Conservation (phyloP, 2,797 vertebrate genomes). For the Acrocephalus scirpaceus region DNA sequence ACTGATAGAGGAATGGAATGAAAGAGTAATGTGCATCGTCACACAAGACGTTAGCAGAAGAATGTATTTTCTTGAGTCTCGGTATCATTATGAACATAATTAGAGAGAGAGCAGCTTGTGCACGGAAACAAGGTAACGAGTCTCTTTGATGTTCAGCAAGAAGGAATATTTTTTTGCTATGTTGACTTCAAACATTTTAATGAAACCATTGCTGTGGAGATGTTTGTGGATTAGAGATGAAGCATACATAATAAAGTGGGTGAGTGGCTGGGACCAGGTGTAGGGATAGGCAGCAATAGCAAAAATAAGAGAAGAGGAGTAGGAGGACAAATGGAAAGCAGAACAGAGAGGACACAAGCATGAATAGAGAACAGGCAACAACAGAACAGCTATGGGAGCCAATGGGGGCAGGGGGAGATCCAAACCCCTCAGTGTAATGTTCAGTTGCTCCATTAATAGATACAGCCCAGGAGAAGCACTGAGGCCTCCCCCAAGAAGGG, state of each 20-base stretch:
- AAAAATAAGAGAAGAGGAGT: neutral
- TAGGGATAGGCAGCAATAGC: neutral
- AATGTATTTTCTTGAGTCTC: neutral
- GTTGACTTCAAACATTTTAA: neutral
- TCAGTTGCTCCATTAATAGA: slow-evolving; percentile 43
- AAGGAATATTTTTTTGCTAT: neutral
- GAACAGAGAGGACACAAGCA: neutral
- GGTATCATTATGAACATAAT: neutral
- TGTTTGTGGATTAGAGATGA: neutral
- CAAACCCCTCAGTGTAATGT: neutral
- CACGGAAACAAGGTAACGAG: neutral
- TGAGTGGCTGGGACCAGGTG: neutral
- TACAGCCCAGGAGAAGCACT: neutral
- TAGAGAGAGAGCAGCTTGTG: neutral
- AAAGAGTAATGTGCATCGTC: neutral
- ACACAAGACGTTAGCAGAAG: neutral
- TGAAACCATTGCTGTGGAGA: neutral
- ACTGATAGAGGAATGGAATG: neutral
- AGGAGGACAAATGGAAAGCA: neutral
- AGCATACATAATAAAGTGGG: neutral
- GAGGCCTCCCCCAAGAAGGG: neutral
- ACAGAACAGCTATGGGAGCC: neutral
- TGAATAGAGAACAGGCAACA: neutral
- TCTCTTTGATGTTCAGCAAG: neutral
- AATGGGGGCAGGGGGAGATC: neutral